Conservation (phyloP, 2,797 vertebrate genomes). For the Amniataba percoides region DNA sequence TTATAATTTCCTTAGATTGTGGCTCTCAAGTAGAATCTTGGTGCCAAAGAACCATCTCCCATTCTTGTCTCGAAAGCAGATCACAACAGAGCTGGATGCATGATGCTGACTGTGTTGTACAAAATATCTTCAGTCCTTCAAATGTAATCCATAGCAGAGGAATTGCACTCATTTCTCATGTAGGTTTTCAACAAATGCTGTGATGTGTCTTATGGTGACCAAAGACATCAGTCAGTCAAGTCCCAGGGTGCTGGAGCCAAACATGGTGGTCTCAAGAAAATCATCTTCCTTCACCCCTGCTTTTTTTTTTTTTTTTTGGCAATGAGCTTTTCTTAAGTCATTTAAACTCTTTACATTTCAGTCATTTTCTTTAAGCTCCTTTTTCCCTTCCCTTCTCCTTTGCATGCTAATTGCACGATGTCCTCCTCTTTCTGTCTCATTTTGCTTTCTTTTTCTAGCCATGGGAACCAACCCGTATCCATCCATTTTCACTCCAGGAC, state of each 20-base stretch:
- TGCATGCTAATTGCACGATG: constrained; percentile 23
- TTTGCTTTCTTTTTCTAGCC: not conserved
- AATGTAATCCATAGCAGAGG: constrained; percentile 57
- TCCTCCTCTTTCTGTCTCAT: constrained; percentile 11
- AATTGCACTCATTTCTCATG: constrained; percentile 62
- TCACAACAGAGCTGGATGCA: constrained; percentile 18
- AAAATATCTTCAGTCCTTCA: constrained; percentile 33
- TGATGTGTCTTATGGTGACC: constrained; percentile 63
- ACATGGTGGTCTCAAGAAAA: constrained; percentile 23
- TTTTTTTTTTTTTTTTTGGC: not conserved
- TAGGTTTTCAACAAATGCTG: constrained; percentile 51
- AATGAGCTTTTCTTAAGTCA: not conserved
- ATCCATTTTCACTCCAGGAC: constrained; percentile 12
- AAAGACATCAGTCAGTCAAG: constrained; percentile 27
- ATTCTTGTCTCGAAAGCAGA: constrained; percentile 27
- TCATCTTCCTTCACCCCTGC: not conserved
- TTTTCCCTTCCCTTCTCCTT: not conserved
- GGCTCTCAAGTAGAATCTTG: constrained; percentile 11
- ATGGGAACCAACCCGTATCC: constrained; percentile 8
- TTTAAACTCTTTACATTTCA: not conserved
- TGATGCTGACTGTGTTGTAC: constrained; percentile 32
- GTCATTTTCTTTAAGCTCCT: not conserved
- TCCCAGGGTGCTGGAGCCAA: constrained; percentile 40
- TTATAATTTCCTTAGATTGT: constrained; percentile 16
- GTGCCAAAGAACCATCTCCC: not conserved